A percentile compares a stretch with the other conserved stretches of the same genome.
Conservation (phyloP, 2,888 invertebrate species). For the Caenorhabditis virilis region DNA sequence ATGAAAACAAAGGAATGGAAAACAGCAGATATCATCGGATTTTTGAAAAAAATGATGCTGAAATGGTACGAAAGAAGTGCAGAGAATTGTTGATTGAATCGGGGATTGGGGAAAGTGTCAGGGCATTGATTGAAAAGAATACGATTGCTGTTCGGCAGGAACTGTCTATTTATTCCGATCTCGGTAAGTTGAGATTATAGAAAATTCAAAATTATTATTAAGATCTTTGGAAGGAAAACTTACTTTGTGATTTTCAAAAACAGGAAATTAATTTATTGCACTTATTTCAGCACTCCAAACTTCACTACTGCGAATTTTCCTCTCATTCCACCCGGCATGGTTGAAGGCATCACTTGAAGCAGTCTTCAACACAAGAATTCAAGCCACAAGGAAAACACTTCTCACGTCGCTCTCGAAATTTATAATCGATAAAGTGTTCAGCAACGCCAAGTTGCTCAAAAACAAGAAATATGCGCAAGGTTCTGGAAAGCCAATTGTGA, state of each 20-base stretch:
- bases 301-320: slow-evolving; percentile 38
- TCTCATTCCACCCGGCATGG: slow-evolving; percentile 48
- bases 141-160: slow-evolving; percentile 7
- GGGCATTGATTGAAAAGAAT: slow-evolving; percentile 12
- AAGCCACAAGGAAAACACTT: slow-evolving; percentile 5
- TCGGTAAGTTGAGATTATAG: slow-evolving; percentile 11
- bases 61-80: slow-evolving; percentile 7
- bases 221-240: neutral
- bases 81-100: neutral
- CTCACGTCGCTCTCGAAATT: slow-evolving; percentile 28
- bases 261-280: neutral
- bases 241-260: slow-evolving; percentile 1
- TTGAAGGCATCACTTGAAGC: slow-evolving; percentile 43
- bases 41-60: slow-evolving; percentile 22
- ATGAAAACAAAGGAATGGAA: neutral
- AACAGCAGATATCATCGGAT: slow-evolving; percentile 8
- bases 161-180: slow-evolving; percentile 15
- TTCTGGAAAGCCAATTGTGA: slow-evolving; percentile 40
- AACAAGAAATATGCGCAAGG: slow-evolving; percentile 49
- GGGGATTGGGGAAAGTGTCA: slow-evolving; percentile 7
- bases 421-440: slow-evolving; percentile 39
- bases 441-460: slow-evolving; percentile 30
- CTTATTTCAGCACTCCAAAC: slow-evolving; percentile 41
- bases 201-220: too few relatives aligned
- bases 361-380: slow-evolving; percentile 30